A percentile compares a stretch with the other conserved stretches of the same genome.
Conservation (phyloP, 2,113 vertebrate genomes). For the Colius striatus region DNA sequence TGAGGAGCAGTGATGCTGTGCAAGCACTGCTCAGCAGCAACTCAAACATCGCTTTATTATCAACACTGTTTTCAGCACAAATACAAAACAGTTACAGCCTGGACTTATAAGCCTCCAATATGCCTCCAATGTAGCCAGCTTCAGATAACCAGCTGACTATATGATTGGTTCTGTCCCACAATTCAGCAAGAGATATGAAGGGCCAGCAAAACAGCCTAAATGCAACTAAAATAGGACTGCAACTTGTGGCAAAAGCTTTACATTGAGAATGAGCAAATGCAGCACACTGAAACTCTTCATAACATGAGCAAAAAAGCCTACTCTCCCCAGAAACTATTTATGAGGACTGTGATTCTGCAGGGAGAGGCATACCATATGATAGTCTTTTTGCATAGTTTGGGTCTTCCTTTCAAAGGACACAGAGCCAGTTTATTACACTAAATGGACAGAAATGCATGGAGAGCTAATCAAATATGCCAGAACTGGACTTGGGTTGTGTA, state of each 20-base stretch:
- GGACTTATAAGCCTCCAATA: not conserved
- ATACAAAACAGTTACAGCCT: not conserved
- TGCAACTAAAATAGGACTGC: not conserved
- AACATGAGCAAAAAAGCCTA: not conserved
- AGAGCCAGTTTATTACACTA: not conserved
- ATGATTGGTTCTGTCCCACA: not conserved
- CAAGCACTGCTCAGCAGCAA: too few species aligned
- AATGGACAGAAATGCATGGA: not conserved
- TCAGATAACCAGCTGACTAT: not conserved
- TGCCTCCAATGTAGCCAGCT: not conserved
- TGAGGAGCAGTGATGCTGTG: too few species aligned
- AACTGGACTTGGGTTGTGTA: not conserved
- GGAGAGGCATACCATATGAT: fast-evolving
- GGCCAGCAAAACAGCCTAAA: not conserved
- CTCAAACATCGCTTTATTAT: too few species aligned
- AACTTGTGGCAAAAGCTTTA: not conserved
- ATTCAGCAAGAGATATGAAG: not conserved
- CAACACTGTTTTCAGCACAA: too few species aligned
- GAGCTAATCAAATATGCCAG: not conserved
- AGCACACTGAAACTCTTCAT: fast-evolving
- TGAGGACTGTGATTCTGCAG: not conserved
- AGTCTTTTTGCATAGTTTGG: not conserved
- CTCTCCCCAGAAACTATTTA: not conserved
- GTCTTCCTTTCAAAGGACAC: not conserved
- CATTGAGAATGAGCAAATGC: not conserved